phyloP scores from a whole-genome alignment of 1,140 invertebrate species.

The Drosophila tani region DNA sequence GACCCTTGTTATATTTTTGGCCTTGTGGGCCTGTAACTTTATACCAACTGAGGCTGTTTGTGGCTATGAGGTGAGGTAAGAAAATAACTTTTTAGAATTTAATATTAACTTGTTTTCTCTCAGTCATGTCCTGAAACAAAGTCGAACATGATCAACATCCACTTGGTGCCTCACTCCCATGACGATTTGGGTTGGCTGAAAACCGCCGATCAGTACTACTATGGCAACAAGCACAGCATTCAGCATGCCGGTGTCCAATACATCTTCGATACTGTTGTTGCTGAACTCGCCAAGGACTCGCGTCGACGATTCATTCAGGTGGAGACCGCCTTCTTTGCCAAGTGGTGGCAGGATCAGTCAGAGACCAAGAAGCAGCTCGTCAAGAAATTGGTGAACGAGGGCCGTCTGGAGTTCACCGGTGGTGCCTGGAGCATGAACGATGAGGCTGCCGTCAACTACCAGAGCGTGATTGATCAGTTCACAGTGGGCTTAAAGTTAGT shows the following conservation, averaged over 20 bases:
- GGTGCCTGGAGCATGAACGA: constrained; percentile 98
- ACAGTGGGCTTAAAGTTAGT: constrained; percentile 90
- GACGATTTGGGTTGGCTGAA: constrained; percentile 97
- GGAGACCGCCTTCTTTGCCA: constrained; percentile 95
- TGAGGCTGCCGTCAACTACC: constrained; percentile 96
- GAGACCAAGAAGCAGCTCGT: constrained; percentile 87
- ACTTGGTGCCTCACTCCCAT: constrained; percentile 93
- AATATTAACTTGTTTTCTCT: background rate
- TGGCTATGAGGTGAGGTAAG: constrained; percentile 57
- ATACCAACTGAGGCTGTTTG: constrained; percentile 30
- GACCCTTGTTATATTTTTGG: constrained; percentile 13
- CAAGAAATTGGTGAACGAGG: constrained; percentile 88
- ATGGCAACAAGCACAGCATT: constrained; percentile 89
- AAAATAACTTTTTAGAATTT: background rate
- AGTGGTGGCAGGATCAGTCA: constrained; percentile 94
- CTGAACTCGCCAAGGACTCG: constrained; percentile 90
- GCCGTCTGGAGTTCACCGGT: constrained; percentile 94
- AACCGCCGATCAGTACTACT: constrained; percentile 97
- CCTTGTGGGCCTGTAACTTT: constrained; percentile 4
- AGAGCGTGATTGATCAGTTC: constrained; percentile 97
- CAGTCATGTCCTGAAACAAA: constrained; percentile 88
- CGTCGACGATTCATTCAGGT: constrained; percentile 90
- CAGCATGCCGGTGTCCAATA: constrained; percentile 94
- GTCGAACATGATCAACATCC: constrained; percentile 90
- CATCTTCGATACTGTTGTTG: constrained; percentile 95